Evolutionary conservation across 1,140 invertebrate genomes (phyloP), one percentile per base, ranked within the genome.

Genomic region (Zaprionus gabonicus): DNA sequence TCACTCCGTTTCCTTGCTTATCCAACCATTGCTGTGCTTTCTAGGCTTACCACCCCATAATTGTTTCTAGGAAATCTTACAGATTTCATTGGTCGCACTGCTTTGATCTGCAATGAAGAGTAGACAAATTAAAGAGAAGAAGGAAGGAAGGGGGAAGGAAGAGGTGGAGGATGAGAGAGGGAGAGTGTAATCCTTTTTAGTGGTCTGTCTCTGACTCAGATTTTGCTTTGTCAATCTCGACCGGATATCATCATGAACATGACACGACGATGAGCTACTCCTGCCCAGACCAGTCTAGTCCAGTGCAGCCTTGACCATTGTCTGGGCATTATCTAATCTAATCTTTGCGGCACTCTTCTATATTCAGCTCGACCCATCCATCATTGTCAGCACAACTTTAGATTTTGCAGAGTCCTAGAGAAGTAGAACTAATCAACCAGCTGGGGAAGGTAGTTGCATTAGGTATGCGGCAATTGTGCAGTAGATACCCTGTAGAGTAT

Each of bases 341-440:
- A 62, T 62, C 41, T 20, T 62, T 62, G 31, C 28, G 17, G 25
- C 59, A 27, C n/a, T 49, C 41, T 51, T 31, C 28, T 13, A 28
- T 28, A 46, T 17, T 25, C 31, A 49, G 13, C 41, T 31, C 7
- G 28, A 62, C 41, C 25, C 41, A 62, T 62, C 41, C 25, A 41
- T 49, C 59, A 62, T 44, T 62, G 58, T 62, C 41, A 62, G 4
- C 7, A 23, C 23, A 46, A 62, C 59, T 62, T 62, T 49, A 7
- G 51, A 23, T 17, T 46, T 3, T 46, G 38, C 13, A 20, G 12
- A 20, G 25, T 15, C 12, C 41, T 20, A 23, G 10, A 62, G 17
- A 49, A 23, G n/a, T 15, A n/a, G 49, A 41, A n/a, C 27, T n/a
- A 62, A 44, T 27, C 15, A 1, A 17, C 2, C 41, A 46, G n/a